Conservation (phyloP, 2,888 invertebrate genomes). For the Merodon equestris region DNA sequence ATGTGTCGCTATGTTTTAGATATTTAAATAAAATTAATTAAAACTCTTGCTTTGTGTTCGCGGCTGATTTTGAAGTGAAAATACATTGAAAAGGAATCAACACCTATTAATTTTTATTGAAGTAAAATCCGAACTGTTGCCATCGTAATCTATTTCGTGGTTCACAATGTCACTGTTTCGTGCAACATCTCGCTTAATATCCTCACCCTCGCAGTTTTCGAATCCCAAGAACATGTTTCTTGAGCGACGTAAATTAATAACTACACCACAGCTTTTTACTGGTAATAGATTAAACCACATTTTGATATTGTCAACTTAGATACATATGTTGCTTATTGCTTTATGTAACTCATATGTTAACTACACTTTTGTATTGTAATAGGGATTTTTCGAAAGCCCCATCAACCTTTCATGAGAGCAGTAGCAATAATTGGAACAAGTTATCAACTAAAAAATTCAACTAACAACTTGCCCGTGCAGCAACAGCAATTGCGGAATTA, state of each 20-base stretch:
- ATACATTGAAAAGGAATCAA: too few relatives aligned
- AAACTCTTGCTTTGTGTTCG: too few relatives aligned
- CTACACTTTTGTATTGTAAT: background rate
- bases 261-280: constrained; percentile 40
- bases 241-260: constrained; percentile 26
- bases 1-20: too few relatives aligned
- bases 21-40: too few relatives aligned
- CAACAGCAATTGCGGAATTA: constrained; percentile 43
- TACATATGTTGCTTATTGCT: too few relatives aligned
- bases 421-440: constrained; percentile 53
- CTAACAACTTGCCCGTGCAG: constrained; percentile 26
- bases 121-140: too few relatives aligned
- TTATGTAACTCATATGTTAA: background rate
- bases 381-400: constrained; percentile 48
- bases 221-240: constrained; percentile 49
- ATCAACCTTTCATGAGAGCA: constrained; percentile 46
- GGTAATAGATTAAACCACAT: constrained; percentile 32
- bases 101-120: too few relatives aligned
- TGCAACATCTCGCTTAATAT: constrained; percentile 43
- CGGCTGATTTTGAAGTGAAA: too few relatives aligned
- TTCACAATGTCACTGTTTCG: constrained; percentile 61
- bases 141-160: too few relatives aligned
- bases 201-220: constrained; percentile 43
- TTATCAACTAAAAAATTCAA: constrained; percentile 49
- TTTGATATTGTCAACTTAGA: background rate